These are phyloP conservation scores for Anastrepha obliqua DNA, from an alignment of 1,140 invertebrate genomes.

Conservation along the genomic window DNA sequence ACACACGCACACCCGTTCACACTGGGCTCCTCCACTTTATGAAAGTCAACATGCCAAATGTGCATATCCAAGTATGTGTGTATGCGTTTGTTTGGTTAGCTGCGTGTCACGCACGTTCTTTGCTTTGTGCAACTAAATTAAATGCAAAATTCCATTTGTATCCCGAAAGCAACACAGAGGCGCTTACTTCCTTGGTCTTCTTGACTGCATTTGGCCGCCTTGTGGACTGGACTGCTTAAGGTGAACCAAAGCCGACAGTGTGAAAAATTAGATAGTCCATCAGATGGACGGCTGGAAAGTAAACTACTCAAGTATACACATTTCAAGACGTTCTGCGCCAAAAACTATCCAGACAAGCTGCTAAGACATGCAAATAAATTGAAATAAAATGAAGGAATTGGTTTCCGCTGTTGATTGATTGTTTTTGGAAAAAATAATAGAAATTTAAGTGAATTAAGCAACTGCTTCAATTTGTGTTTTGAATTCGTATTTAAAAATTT, in stretches of 20 bases:
- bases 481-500: too few relatives aligned
- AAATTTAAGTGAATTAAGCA: too few relatives aligned
- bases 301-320: too few relatives aligned
- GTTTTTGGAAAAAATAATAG: too few relatives aligned
- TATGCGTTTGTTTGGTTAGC: not conserved
- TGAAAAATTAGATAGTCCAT: not conserved
- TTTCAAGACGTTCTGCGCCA: not conserved
- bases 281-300: not conserved
- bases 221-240: not conserved
- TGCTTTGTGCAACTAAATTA: slow-evolving; percentile 46
- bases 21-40: not conserved
- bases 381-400: too few relatives aligned
- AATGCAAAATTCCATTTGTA: slow-evolving; percentile 50
- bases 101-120: slow-evolving; percentile 42
- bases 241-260: not conserved
- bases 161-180: not conserved
- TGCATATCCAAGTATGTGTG: slow-evolving; percentile 20
- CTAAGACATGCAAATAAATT: not conserved
- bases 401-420: not conserved
- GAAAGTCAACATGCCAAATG: slow-evolving; percentile 45
- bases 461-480: too few relatives aligned
- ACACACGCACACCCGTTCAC: not conserved
- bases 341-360: not conserved
- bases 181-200: not conserved
- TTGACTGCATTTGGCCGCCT: not conserved